Evolutionary conservation across 2,113 vertebrate genomes (phyloP).

Genomic region (Ellobius talpinus): DNA sequence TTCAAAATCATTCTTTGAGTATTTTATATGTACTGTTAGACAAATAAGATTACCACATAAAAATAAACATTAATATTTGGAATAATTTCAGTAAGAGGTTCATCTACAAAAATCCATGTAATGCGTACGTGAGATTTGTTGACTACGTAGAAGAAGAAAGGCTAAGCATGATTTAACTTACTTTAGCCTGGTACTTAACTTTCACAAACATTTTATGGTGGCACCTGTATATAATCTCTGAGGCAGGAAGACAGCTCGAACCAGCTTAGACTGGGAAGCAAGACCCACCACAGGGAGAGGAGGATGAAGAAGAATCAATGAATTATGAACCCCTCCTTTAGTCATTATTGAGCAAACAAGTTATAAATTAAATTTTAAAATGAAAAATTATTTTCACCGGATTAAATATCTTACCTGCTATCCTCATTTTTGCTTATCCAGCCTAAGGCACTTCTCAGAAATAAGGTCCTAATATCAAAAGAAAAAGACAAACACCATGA

Average conservation of each 20-base stretch:
- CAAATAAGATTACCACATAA: conserved; percentile 2
- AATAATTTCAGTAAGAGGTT: neutral
- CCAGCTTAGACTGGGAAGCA: neutral
- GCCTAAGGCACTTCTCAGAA: conserved; percentile 80
- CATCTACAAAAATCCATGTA: neutral
- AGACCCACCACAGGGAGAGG: too few relatives aligned
- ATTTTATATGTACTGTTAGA: neutral
- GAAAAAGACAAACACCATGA: conserved; percentile 69
- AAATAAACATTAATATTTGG: conserved; percentile 29
- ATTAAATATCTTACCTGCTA: conserved; percentile 84
- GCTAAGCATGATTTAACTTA: neutral
- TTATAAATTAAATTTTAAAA: conserved; percentile 27
- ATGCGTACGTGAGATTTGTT: neutral
- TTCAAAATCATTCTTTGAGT: neutral
- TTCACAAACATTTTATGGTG: neutral
- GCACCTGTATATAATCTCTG: neutral
- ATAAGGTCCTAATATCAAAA: conserved; percentile 83
- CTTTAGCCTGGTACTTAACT: neutral
- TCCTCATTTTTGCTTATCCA: conserved; percentile 87
- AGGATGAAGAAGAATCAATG: neutral
- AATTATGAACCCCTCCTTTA: neutral
- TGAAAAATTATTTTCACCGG: neutral
- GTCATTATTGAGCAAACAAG: conserved; percentile 5
- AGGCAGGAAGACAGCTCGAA: neutral
- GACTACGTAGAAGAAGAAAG: neutral